Conservation (phyloP, 2,888 invertebrate genomes). For the Epirrhoe alternata region DNA sequence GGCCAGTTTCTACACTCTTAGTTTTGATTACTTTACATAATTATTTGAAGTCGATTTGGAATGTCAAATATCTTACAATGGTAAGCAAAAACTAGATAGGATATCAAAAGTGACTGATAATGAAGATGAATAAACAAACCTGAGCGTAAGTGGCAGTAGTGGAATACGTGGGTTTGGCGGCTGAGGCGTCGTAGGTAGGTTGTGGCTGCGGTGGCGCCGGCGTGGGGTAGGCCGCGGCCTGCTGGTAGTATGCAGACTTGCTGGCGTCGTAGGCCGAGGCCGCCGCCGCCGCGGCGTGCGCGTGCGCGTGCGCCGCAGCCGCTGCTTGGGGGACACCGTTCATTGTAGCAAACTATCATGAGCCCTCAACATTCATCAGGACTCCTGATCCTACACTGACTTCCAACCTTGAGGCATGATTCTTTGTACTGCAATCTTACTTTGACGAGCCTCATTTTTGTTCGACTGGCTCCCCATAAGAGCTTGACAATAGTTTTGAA, state of each 20-base stretch:
- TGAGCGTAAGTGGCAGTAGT: conserved; percentile 89
- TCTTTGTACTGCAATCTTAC: no score
- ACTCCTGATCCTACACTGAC: no score
- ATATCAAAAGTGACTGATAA: not conserved
- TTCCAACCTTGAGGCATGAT: no score
- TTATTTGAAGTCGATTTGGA: no score
- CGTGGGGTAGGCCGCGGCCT: conserved; percentile 88
- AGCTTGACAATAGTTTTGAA: no score
- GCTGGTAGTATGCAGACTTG: conserved; percentile 94
- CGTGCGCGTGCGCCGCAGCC: conserved; percentile 78
- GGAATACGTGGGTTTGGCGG: conserved; percentile 89
- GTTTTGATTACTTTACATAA: no score
- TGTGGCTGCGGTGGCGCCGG: conserved; percentile 86
- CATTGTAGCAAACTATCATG: conserved; percentile 2
- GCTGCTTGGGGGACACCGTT: conserved; percentile 28
- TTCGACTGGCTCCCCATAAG: no score
- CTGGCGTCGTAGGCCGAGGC: conserved; percentile 91
- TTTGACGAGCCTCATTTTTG: no score
- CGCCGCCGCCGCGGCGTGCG: conserved; percentile 81
- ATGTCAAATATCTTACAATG: no score
- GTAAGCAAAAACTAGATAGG: no score
- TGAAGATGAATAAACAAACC: conserved; percentile 51
- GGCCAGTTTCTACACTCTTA: no score
- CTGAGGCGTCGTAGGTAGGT: conserved; percentile 84
- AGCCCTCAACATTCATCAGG: not conserved